Conservation (phyloP, 2,113 vertebrate genomes). For the Cavia aperea region DNA sequence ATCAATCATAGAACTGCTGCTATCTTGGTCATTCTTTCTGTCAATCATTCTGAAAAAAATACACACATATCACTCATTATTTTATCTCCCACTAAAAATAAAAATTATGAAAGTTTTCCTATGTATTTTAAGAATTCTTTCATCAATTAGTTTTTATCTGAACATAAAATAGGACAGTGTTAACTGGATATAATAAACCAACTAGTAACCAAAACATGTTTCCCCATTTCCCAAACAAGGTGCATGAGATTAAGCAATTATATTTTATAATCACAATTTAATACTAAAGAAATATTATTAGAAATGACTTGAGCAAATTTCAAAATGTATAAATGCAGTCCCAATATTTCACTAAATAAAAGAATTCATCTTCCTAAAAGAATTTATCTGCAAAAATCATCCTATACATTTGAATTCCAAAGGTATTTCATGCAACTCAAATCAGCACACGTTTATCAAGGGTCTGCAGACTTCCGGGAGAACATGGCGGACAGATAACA, state of each 20-base stretch:
- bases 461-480: no score
- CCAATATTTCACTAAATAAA: constrained; percentile 17
- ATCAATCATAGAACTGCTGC: constrained; percentile 83
- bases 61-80: not conserved
- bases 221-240: constrained; percentile 1
- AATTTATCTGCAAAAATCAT: constrained; percentile 17
- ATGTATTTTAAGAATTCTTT: constrained; percentile 29
- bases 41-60: constrained; percentile 89
- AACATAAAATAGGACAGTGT: not conserved
- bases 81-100: constrained; percentile 15
- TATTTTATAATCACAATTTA: constrained; percentile 41
- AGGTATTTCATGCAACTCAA: not conserved
- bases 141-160: not conserved
- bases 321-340: not conserved
- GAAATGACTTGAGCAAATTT: not conserved
- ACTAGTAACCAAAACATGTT: constrained; percentile 4
- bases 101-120: not conserved
- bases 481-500: no score
- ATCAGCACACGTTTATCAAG: not conserved
- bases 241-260: not conserved
- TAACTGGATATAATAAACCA: constrained; percentile 25
- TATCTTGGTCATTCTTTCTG: constrained; percentile 77
- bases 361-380: not conserved
- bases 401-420: not conserved
- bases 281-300: not conserved